Conservation (phyloP, 2,888 invertebrate genomes). For the Zaprionus lineosus region DNA sequence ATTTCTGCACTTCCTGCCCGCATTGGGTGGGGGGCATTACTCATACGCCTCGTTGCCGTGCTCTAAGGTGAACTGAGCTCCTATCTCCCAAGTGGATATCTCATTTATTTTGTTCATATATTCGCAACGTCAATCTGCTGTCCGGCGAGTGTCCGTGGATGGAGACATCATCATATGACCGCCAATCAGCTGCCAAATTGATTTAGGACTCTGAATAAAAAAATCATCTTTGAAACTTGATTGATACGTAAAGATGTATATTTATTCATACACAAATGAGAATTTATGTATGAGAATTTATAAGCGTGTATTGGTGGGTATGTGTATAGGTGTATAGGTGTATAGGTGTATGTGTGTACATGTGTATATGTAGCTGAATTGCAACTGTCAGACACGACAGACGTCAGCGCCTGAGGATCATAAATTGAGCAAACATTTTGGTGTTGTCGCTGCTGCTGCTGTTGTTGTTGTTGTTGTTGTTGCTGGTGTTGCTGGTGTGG, state of each 20-base stretch:
- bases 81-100: constrained; percentile 22
- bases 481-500: constrained; percentile 24
- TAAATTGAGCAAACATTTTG: constrained; percentile 77
- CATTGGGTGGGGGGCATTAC: constrained; percentile 36
- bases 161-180: constrained; percentile 66
- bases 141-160: constrained; percentile 54
- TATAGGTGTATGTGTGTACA: too few relatives aligned
- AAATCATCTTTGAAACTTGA: too few relatives aligned
- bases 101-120: not conserved
- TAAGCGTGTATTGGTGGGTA: too few relatives aligned
- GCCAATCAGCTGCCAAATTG: constrained; percentile 73
- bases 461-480: constrained; percentile 21
- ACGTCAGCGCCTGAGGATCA: constrained; percentile 55
- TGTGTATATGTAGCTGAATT: constrained; percentile 21
- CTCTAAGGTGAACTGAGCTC: not conserved
- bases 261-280: too few relatives aligned
- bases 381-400: constrained; percentile 47
- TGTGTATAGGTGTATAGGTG: too few relatives aligned
- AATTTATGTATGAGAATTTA: too few relatives aligned
- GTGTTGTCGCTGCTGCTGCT: constrained; percentile 21
- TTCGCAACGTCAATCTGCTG: constrained; percentile 54
- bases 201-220: constrained; percentile 44
- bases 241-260: too few relatives aligned
- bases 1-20: constrained; percentile 45
- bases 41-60: constrained; percentile 57